Percentiles rank a stretch among this genome's conserved stretches.
These are phyloP conservation scores for Catharus ustulatus DNA, from an alignment of 2,797 vertebrate species.

Conservation along the genomic window DNA sequence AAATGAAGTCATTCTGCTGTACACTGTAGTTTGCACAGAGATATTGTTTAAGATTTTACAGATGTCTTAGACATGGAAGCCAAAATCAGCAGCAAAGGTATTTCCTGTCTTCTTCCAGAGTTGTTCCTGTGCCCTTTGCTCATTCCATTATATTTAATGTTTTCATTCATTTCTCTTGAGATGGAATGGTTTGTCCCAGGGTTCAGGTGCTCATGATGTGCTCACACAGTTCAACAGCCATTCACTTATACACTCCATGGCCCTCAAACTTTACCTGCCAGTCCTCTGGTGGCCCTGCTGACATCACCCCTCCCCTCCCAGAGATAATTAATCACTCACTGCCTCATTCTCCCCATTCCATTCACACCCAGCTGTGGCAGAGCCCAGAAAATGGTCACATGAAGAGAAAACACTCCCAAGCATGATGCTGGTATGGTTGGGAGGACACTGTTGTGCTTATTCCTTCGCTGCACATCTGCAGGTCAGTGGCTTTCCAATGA, in stretches of 20 bases:
- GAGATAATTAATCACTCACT: neutral
- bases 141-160: neutral
- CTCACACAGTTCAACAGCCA: neutral
- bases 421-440: neutral
- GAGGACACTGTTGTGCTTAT: neutral
- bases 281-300: neutral
- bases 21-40: neutral
- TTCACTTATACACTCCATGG: neutral
- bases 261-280: neutral
- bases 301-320: neutral
- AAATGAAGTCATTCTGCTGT: neutral
- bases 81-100: slow-evolving; percentile 32
- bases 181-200: neutral
- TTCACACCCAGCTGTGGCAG: neutral
- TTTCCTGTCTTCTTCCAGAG: slow-evolving; percentile 33
- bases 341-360: neutral
- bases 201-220: neutral
- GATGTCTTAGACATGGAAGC: neutral
- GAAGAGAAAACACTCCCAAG: neutral
- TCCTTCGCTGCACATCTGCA: neutral
- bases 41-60: neutral
- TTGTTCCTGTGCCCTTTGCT: neutral
- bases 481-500: neutral
- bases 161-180: neutral
- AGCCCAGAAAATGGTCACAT: neutral